Evolutionary conservation across 2,888 invertebrate species (phyloP).

Genomic region (Muscina levida): DNA sequence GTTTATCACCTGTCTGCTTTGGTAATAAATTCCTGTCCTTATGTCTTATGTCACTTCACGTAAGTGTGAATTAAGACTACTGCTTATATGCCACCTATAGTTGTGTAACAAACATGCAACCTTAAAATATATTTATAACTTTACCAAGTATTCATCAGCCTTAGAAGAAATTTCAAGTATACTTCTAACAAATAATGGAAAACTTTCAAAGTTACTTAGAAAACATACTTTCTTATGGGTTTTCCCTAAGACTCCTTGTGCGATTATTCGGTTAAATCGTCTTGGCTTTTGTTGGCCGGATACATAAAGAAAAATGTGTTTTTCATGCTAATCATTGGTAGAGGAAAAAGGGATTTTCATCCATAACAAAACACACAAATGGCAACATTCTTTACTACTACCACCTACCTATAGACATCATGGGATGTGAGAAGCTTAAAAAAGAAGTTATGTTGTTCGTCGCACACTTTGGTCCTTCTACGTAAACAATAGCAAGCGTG

Average conservation of each 20-base stretch:
- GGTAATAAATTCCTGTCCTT: constrained; percentile 18
- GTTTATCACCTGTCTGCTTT: constrained; percentile 3
- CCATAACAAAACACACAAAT: constrained; percentile 34
- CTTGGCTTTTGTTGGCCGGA: constrained; percentile 29
- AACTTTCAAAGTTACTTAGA: constrained; percentile 53
- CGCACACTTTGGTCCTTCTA: neutral
- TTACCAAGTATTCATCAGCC: no score
- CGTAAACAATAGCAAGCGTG: neutral
- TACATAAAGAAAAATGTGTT: constrained; percentile 68
- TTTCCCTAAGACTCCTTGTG: neutral
- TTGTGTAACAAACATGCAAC: no score
- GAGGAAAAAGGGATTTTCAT: constrained; percentile 41
- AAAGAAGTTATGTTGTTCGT: constrained; percentile 22
- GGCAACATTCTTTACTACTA: constrained; percentile 18
- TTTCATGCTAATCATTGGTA: constrained; percentile 67
- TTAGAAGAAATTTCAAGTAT: no score
- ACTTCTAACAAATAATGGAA: neutral
- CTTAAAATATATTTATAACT: no score
- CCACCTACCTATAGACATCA: constrained; percentile 35
- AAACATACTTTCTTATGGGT: constrained; percentile 53
- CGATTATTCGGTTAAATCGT: constrained; percentile 14
- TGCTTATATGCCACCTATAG: no score
- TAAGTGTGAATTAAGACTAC: no score
- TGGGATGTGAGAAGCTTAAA: constrained; percentile 24
- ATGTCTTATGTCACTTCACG: neutral